phyloP scores from a whole-genome alignment of 2,113 vertebrate species.

The Columbina picui region DNA sequence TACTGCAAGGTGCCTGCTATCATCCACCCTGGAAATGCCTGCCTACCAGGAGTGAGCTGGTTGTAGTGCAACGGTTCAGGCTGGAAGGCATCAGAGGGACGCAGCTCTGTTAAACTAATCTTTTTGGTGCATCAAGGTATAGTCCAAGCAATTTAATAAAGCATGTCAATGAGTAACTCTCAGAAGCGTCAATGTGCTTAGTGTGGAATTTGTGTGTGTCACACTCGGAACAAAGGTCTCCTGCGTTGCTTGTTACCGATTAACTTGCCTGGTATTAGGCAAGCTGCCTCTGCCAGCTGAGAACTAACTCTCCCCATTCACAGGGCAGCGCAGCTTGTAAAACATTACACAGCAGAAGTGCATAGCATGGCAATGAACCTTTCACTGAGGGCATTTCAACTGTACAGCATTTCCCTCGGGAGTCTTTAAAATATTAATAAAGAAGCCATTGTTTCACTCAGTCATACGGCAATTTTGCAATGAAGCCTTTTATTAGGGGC shows the following conservation, averaged over 20 bases:
- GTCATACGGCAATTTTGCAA: conserved; percentile 6
- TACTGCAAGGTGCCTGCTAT: neutral
- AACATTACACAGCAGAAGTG: conserved; percentile 39
- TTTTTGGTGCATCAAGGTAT: neutral
- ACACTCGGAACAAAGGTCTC: conserved; percentile 74
- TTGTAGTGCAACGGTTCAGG: neutral
- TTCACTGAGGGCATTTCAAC: conserved; percentile 38
- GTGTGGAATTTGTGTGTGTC: conserved; percentile 44
- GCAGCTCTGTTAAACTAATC: neutral
- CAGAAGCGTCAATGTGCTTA: conserved; percentile 43
- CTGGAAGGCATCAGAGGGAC: neutral
- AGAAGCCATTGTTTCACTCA: conserved; percentile 36
- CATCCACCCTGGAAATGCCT: neutral
- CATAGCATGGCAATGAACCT: conserved; percentile 36
- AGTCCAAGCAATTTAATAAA: conserved; percentile 29
- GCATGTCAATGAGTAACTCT: conserved; percentile 71
- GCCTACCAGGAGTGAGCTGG: neutral
- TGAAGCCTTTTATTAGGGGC: conserved; percentile 20
- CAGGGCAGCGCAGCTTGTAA: conserved; percentile 3
- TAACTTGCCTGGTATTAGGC: conserved; percentile 67
- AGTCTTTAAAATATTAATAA: conserved; percentile 50
- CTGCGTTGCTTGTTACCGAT: conserved; percentile 61
- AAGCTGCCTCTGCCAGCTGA: conserved; percentile 21
- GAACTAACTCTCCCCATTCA: conserved; percentile 35
- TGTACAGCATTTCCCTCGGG: conserved; percentile 29